A percentile compares a stretch with the other conserved stretches of the same genome.
Conservation (phyloP, 2,888 invertebrate species). For the Acleris cristana region DNA sequence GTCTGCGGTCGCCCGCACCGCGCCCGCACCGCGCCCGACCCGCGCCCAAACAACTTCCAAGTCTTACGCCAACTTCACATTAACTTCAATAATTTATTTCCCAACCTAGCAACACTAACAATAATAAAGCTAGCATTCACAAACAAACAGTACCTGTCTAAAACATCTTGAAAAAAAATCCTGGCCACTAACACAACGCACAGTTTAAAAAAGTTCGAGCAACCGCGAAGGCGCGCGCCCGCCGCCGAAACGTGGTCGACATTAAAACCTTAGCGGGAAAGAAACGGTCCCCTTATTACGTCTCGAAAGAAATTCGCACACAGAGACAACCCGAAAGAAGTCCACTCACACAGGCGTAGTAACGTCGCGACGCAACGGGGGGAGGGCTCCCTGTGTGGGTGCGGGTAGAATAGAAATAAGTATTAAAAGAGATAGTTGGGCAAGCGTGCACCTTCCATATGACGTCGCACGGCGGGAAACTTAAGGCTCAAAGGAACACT, state of each 20-base stretch:
- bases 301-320: slow-evolving; percentile 84
- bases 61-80: slow-evolving; percentile 68
- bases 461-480: slow-evolving; percentile 51
- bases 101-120: slow-evolving; percentile 22
- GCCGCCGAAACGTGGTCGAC: slow-evolving; percentile 83
- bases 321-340: slow-evolving; percentile 75
- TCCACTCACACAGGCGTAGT: slow-evolving; percentile 71
- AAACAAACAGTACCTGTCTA: slow-evolving; percentile 21
- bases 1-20: slow-evolving; percentile 73
- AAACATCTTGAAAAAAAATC: slow-evolving; percentile 44
- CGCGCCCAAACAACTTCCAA: slow-evolving; percentile 54
- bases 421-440: slow-evolving; percentile 83
- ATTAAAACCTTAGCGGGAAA: slow-evolving; percentile 84
- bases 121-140: slow-evolving; percentile 25
- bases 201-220: slow-evolving; percentile 65
- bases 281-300: slow-evolving; percentile 84
- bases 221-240: slow-evolving; percentile 81
- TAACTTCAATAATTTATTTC: slow-evolving; percentile 58
- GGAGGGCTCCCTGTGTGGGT: slow-evolving; percentile 66
- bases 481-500: slow-evolving; percentile 47
- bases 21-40: slow-evolving; percentile 57
- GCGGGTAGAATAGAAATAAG: slow-evolving; percentile 69
- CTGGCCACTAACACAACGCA: slow-evolving; percentile 53
- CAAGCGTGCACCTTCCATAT: slow-evolving; percentile 67
- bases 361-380: slow-evolving; percentile 68